phyloP scores from a whole-genome alignment of 2,113 vertebrate species.

The Neotragus moschatus region DNA sequence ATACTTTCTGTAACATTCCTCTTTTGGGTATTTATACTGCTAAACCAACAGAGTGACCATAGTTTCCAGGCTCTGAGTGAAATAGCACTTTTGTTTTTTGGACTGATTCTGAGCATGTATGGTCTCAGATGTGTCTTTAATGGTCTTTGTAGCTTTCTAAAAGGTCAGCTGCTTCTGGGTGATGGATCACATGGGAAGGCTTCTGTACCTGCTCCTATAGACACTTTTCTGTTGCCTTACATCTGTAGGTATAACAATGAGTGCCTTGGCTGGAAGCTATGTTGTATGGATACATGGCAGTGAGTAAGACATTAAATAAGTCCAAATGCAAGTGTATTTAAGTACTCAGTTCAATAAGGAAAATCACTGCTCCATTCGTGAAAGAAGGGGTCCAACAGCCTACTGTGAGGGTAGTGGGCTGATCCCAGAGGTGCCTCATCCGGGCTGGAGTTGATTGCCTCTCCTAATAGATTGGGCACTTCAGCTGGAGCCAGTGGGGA shows the following conservation, averaged over 20 bases:
- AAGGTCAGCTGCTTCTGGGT: not conserved
- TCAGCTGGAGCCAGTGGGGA: not conserved
- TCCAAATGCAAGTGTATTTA: not conserved
- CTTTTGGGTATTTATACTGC: not conserved
- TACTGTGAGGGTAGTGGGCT: not conserved
- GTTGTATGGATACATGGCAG: not conserved
- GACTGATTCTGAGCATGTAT: not conserved
- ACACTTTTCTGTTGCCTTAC: not conserved
- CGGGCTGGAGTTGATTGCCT: not conserved
- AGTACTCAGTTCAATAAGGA: slow-evolving; percentile 1
- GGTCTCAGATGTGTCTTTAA: not conserved
- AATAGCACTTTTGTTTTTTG: not conserved
- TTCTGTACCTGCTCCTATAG: not conserved
- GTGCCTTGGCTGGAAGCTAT: not conserved
- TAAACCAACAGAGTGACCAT: not conserved
- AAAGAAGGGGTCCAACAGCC: not conserved
- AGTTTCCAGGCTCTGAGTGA: not conserved
- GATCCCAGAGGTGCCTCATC: not conserved
- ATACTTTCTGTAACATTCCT: not conserved
- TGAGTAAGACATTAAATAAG: slow-evolving; percentile 4
- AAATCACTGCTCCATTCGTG: not conserved
- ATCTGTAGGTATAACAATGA: not conserved
- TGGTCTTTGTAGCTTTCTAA: not conserved
- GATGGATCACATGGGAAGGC: not conserved
- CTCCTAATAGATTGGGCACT: not conserved